Base-by-base conservation (phyloP, 37 sponge, comb jelly and placozoan species). In the Chondrosia reniformis region DNA sequence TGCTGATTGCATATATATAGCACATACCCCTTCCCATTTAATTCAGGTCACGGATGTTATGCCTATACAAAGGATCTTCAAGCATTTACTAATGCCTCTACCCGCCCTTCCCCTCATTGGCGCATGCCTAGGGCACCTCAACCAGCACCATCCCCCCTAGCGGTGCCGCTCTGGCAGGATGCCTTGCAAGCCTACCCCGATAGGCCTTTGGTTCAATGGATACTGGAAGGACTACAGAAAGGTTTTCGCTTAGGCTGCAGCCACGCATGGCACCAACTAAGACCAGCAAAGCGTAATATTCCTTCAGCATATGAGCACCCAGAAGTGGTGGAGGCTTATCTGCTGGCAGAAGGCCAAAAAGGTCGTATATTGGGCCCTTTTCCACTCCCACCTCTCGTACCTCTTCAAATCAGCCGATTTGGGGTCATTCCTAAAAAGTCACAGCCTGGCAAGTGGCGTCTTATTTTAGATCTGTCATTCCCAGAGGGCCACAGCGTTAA, bases 371-470 rank as follows among this genome's bases (percentile, higher is more conserved):
- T 25, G 39, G 2, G 72, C 44, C 42, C 72, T 44, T 38, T 36
- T 7, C 4, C 72, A 3, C 34, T 19, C 4, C 66, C 66, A 9
- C 66, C 8, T 4, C 36, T 8, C 25, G 27, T 8, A 9, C 27
- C 74, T 3, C 45, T 72, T 33, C 43, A 69, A 41, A 69, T 37
- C 42, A 69, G 41, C 43, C 4, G 72, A 12, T 69, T 69, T 40
- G 72, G 72, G 24, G 72, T 69, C 43, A 69, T 69, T 40, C 42
- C 67, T 5, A 66, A 66, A 66, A 12, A 66, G 7, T 37, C 67
- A 7, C 67, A 66, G 17, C 67, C 67, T 37, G 67, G 67, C 7
- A 66, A 36, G 38, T 66, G 67, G 67, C 38, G 67, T 44, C 72
- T 69, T 12, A 69, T 69, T 6, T 19, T 69, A 44, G 72, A 69